Evolutionary conservation across 2,888 invertebrate genomes (phyloP), one percentile per base, ranked within the genome.

Genomic region (Morpho helenor): DNA sequence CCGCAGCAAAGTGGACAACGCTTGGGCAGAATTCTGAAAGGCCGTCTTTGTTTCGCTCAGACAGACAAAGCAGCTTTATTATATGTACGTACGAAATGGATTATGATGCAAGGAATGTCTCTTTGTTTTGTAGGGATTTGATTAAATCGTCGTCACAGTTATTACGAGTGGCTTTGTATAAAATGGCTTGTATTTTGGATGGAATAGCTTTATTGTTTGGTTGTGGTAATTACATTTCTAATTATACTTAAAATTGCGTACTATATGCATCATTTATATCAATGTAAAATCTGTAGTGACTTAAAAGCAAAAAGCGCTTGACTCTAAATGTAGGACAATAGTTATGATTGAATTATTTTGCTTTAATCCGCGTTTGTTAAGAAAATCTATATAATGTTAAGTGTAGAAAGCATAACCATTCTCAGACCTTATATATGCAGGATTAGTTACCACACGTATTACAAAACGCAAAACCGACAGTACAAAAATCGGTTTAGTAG

Each of bases 1-100:
- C 74, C 72, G 61, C 61, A 66, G 75, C 70, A 56, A 72, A 74
- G 70, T 74, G 74, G 72, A 73, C 75, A 73, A 74, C 70, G 68
- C 67, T 63, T 62, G 66, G 67, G 67, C 62, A 64, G 64, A 68
- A 66, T 67, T 66, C 68, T 68, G 69, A 73, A 74, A 72, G 68
- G 70, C 65, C 66, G 68, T 69, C 73, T 72, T 73, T 71, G 73
- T 73, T 70, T 69, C 56, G 59, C 54, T 51, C 66, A 66, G 67
- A 66, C 62, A 57, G 62, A 61, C 62, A 55, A 64, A 63, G 56
- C 63, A 64, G 65, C 61, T 67, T 68, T 67, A 68, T 61, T 66
- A 64, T 64, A 64, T 62, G 62, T 60, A 58, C 66, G 16, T 40
- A 60, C 48, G 56, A 57, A 63, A 58, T 52, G 63, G 64, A 66